Evolutionary conservation across 2,888 invertebrate genomes (phyloP).

Genomic region (Anodontia alba): DNA sequence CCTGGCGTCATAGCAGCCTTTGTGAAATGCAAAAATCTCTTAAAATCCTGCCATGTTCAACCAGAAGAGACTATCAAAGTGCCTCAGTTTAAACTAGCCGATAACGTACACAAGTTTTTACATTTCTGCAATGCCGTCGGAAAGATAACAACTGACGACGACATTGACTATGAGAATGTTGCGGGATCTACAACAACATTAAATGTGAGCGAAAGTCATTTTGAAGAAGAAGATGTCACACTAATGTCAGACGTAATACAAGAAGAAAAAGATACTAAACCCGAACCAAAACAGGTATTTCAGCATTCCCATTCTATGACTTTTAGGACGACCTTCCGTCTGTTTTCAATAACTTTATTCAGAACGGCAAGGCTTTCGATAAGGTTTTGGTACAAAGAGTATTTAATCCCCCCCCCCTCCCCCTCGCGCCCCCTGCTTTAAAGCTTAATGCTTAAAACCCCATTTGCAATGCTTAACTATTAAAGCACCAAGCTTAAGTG

Average conservation of each 20-base stretch:
- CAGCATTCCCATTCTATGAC: no score
- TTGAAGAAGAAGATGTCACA: neutral
- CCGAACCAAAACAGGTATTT: no score
- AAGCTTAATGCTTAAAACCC: no score
- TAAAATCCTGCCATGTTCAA: neutral
- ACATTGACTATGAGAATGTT: neutral
- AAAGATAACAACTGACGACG: neutral
- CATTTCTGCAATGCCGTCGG: neutral
- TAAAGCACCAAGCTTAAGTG: no score
- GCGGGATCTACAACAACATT: neutral
- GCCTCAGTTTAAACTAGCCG: neutral
- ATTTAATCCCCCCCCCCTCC: no score
- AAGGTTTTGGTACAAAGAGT: no score
- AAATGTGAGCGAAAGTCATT: neutral
- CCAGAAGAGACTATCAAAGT: neutral
- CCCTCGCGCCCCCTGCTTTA: no score
- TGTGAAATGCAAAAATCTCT: neutral
- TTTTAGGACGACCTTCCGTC: no score
- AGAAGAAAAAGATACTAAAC: neutral
- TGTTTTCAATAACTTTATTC: no score
- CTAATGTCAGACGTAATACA: neutral
- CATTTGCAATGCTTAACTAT: no score
- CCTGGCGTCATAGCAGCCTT: neutral
- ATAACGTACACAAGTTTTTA: neutral
- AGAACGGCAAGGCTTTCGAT: no score